phyloP scores from a whole-genome alignment of 1,140 invertebrate species.

The Sesamia nonagrioides region DNA sequence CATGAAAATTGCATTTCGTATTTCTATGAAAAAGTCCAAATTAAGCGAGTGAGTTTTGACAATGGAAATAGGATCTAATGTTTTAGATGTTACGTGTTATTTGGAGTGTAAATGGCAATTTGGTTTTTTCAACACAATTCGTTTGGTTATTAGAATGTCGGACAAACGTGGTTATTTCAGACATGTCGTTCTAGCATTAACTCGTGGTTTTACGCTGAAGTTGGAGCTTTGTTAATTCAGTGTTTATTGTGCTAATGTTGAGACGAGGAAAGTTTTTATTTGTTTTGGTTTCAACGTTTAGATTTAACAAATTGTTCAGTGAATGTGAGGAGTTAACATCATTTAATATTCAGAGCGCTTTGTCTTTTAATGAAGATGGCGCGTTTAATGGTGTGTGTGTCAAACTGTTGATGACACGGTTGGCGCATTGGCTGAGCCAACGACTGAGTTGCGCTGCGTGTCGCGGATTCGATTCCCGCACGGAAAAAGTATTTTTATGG shows the following conservation, averaged over 20 bases:
- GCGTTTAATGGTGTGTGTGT: neutral
- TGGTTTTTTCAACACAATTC: slow-evolving; percentile 18
- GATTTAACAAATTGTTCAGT: slow-evolving; percentile 23
- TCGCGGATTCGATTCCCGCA: no score
- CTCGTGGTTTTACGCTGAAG: slow-evolving; percentile 4
- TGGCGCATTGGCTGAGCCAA: no score
- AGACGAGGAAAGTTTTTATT: slow-evolving; percentile 15
- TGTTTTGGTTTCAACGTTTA: neutral
- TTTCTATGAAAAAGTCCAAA: slow-evolving; percentile 47
- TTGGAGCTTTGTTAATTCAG: slow-evolving; percentile 28
- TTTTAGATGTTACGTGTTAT: neutral
- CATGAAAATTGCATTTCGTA: slow-evolving; percentile 48
- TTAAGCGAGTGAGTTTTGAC: neutral
- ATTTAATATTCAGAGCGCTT: neutral
- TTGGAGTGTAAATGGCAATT: slow-evolving; percentile 3
- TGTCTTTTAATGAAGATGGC: neutral
- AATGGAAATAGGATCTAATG: slow-evolving; percentile 17
- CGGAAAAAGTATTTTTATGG: no score
- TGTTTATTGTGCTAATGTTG: slow-evolving; percentile 27
- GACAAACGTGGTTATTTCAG: neutral
- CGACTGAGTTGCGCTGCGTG: no score
- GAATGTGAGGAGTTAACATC: neutral
- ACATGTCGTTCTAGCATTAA: neutral
- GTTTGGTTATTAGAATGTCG: slow-evolving; percentile 30
- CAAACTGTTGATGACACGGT: no score